Base-by-base conservation (phyloP, 2,797 vertebrate genomes). In the Carapus acus region DNA sequence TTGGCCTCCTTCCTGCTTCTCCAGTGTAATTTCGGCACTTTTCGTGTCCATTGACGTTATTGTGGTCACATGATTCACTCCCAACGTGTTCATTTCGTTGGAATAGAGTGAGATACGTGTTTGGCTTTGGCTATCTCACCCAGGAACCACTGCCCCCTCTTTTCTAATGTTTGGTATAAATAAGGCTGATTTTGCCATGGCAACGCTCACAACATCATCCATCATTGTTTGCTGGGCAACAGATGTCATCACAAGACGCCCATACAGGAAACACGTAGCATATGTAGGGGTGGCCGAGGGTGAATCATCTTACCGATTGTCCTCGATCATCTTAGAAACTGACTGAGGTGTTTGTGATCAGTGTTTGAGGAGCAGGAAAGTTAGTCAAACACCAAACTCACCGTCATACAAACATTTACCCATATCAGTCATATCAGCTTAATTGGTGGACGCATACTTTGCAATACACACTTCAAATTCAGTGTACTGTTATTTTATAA, bases 301-400 rank as follows among this genome's bases (percentile, higher is more conserved):
- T 66, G 41, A 70, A 24, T 78, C 72, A 68, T 37, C 13, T 38
- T 51, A 29, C 6, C n/a, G n/a, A n/a, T n/a, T n/a, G n/a, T n/a
- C n/a, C n/a, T n/a, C n/a, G n/a, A n/a, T n/a, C n/a, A n/a, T n/a
- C n/a, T n/a, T n/a, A n/a, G 7, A 13, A 49, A 43, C 43, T 27
- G 23, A 34, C 27, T 2, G 22, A 8, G 13, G 2, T 64, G 12
- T 22, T 4, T 54, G 36, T 55, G 16, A 3, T 52, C 3, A n/a
- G 37, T 18, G n/a, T 53, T 27, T n/a, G 14, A 47, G 34, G 31
- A 55, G 54, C 43, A 54, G 9, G 24, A 8, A 21, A 24, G 34
- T 39, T 41, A 14, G n/a, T n/a, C 44, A 21, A 21, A 21, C 8
- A 14, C 39, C 17, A 20, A 50, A 29, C 37, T 6, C 1, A 53